A percentile compares a stretch with the other conserved stretches of the same genome.
Conservation (phyloP, 2,113 vertebrate genomes). For the Pholis gunnellus region DNA sequence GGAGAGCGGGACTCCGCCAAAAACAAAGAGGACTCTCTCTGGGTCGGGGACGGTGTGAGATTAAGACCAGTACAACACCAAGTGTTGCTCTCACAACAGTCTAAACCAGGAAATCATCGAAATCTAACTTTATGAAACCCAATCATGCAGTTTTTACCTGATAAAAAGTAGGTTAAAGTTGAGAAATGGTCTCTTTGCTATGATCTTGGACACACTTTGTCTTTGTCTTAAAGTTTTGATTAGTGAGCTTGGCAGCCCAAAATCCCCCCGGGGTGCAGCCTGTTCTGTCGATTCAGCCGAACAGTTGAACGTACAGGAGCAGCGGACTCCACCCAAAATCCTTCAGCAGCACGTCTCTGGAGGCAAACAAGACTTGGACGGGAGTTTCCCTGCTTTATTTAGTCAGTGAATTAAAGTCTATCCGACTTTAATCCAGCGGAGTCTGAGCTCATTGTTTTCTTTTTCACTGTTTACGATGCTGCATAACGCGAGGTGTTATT, state of each 20-base stretch:
- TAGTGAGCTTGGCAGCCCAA: constrained; percentile 46
- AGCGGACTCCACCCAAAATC: constrained; percentile 62
- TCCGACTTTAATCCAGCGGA: constrained; percentile 42
- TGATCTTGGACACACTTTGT: constrained; percentile 30
- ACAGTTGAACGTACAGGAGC: constrained; percentile 51
- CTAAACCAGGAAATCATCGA: too few relatives aligned
- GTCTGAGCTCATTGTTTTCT: constrained; percentile 33
- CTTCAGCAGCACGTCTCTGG: constrained; percentile 11
- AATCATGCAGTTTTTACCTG: neutral
- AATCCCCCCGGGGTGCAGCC: constrained; percentile 47
- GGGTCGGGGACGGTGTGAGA: neutral
- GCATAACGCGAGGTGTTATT: neutral
- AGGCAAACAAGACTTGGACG: constrained; percentile 23
- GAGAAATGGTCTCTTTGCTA: constrained; percentile 6
- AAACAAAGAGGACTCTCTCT: constrained; percentile 71
- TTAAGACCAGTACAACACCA: neutral
- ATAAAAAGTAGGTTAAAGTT: neutral
- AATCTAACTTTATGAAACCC: too few relatives aligned
- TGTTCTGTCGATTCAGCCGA: constrained; percentile 24
- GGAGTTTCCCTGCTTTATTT: constrained; percentile 69
- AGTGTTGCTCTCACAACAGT: neutral
- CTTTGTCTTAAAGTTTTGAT: constrained; percentile 32
- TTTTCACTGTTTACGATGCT: neutral
- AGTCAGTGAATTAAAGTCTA: constrained; percentile 31
- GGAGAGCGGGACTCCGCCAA: constrained; percentile 52